Base-by-base conservation (phyloP, 2,797 vertebrate genomes). In the Sardinella longiceps region DNA sequence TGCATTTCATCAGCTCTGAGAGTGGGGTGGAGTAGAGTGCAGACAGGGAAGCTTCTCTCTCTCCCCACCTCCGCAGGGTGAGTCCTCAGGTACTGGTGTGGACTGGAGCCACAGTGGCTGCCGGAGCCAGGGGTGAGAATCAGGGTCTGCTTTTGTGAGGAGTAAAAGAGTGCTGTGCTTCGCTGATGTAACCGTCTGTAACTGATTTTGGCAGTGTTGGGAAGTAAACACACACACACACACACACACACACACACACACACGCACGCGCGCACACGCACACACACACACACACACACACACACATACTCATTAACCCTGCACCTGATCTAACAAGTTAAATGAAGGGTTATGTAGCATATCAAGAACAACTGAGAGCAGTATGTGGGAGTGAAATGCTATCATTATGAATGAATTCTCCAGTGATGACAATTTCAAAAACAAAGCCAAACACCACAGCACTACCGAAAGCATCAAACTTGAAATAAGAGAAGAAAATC, bases 261-360 rank as follows among this genome's bases (percentile, higher is more conserved):
- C 14, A 80, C 11, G 80, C 48, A 53, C 48, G 85, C 51, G 45
- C 58, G 84, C 77, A 63, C 43, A 81, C n/a, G 37, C 81, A 23
- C n/a, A 48, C 83, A 87, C 66, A 82, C 23, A 84, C 43, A 80
- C 43, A 83, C 25, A 70, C 7, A 45, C 30, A 50, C 20, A 28
- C 37, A 23, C n/a, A 45, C 1, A 37, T 30, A 39, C 33, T 37
- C 30, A 18, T 5, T 5, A 37, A 33, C 3, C 33, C 66, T 18
- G 30, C 30, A 5, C 66, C 63, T 37, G 80, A 33, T 70, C 58
- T 14, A 50, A 50, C n/a, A n/a, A n/a, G n/a, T n/a, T n/a, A n/a
- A n/a, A n/a, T n/a, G n/a, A n/a, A n/a, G n/a, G n/a, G n/a, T n/a
- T n/a, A n/a, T n/a, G n/a, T n/a, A n/a, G n/a, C n/a, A n/a, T n/a